Evolutionary conservation across 2,797 vertebrate species (phyloP), one percentile per base, ranked within the genome.

Genomic region (Crocodylus rhombifer): DNA sequence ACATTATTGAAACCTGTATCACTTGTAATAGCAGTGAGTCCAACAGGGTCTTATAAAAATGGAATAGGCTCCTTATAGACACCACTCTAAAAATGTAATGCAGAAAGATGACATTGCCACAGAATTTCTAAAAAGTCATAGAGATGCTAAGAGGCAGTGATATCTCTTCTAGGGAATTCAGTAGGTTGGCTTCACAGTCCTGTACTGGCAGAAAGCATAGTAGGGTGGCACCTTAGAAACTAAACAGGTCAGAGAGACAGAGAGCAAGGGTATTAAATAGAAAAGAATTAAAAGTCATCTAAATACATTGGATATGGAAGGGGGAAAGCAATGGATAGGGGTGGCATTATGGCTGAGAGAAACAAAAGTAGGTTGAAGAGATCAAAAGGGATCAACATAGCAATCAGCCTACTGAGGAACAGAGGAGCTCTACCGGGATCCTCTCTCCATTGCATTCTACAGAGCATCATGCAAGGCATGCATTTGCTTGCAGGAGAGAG

Each of bases 1-100:
- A 25, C 12, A 79, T 88, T 4, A 86, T 55, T 67, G 77, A 51
- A 56, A 30, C 51, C 3, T 2, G 64, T 16, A 5, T 89, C 91
- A 20, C 77, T 1, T 15, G 82, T 21, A 88, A 15, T 3, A 2
- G 93, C 86, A 95, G 89, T 4, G 1, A 58, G 67, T 55, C 92
- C 96, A 94, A 56, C 26, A 14, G 23, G 67, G 87, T 78, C 91
- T 80, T 80, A 25, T 0, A 51, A 78, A 80, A 92, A 83, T 1
- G 0, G 84, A 10, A 85, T 5, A 74, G 77, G 92, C 57, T 82
- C 89, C 65, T 83, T 51, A 83, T 83, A 93, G 89, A 64, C 94
- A 7, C 28, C 2, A 15, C 90, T 89, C 14, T 1, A 14, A 75
- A 76, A 57, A 14, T 30, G 23, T 2, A 30, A 1, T 4, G 5